Percentiles rank a stretch among this genome's conserved stretches.
These are phyloP conservation scores for Lomographa bimaculata DNA, from an alignment of 2,888 invertebrate species.

Conservation along the genomic window DNA sequence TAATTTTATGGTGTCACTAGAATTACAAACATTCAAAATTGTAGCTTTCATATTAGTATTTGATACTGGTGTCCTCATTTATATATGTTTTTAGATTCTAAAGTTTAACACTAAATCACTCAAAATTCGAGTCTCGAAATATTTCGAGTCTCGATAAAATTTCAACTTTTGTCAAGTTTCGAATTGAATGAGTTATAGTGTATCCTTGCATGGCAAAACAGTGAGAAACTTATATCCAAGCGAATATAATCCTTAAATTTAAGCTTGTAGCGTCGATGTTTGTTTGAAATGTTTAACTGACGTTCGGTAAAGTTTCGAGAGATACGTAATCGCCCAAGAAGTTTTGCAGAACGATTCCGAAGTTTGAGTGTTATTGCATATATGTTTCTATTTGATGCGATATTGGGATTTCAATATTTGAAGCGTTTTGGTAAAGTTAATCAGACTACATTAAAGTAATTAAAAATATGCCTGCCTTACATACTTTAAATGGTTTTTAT, in stretches of 20 bases:
- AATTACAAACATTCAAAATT: too few species aligned
- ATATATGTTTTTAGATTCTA: constrained; percentile 48
- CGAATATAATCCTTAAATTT: constrained; percentile 1
- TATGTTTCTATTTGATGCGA: constrained; percentile 14
- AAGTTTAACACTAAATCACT: constrained; percentile 62
- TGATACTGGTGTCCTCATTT: too few species aligned
- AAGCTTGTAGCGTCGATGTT: background rate
- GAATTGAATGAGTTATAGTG: constrained; percentile 55
- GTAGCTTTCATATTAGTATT: too few species aligned
- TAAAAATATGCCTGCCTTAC: too few species aligned
- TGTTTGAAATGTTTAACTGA: background rate
- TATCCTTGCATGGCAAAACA: constrained; percentile 24
- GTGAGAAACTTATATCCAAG: background rate
- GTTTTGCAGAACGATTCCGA: constrained; percentile 14
- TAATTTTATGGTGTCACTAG: too few species aligned
- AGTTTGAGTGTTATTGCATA: constrained; percentile 31
- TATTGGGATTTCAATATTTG: constrained; percentile 7
- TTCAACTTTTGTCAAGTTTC: constrained; percentile 62
- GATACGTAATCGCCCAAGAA: constrained; percentile 18
- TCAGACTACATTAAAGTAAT: too few species aligned
- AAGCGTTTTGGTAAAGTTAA: too few species aligned
- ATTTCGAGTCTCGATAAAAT: constrained; percentile 65
- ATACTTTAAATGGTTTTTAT: too few species aligned
- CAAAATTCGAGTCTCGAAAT: constrained; percentile 53
- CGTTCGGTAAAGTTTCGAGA: constrained; percentile 5